These are phyloP conservation scores for Cryptosula pallasiana DNA, from an alignment of 2,888 invertebrate species.

Conservation along the genomic window DNA sequence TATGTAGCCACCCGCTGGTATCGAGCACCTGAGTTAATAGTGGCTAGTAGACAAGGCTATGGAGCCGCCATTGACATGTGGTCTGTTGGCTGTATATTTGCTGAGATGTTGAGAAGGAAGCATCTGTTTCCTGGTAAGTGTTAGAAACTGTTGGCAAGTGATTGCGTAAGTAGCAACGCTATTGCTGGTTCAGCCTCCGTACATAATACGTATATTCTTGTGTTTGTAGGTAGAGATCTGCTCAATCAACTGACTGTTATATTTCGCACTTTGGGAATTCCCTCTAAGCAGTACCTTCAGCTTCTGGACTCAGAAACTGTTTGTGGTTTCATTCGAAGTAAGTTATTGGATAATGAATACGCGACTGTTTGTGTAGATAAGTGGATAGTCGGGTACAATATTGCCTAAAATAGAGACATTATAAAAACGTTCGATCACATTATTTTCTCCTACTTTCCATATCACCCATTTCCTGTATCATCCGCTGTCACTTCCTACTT, in stretches of 20 bases:
- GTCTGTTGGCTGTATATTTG: slow-evolving; percentile 57
- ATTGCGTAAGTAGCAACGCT: too few species aligned
- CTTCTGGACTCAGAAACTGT: slow-evolving; percentile 49
- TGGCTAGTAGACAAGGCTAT: slow-evolving; percentile 51
- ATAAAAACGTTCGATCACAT: too few species aligned
- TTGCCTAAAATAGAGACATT: too few species aligned
- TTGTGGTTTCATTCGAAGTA: slow-evolving; percentile 46
- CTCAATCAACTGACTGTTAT: slow-evolving; percentile 53
- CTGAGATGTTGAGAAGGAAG: slow-evolving; percentile 56
- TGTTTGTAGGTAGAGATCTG: slow-evolving; percentile 44
- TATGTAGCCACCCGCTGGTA: slow-evolving; percentile 56
- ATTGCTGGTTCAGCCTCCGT: too few species aligned
- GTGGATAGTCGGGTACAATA: too few species aligned
- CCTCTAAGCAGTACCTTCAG: slow-evolving; percentile 43
- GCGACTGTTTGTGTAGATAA: too few species aligned
- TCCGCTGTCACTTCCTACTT: too few species aligned
- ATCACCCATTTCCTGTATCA: too few species aligned
- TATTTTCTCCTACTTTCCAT: too few species aligned
- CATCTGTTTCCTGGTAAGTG: slow-evolving; percentile 55
- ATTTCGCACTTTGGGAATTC: slow-evolving; percentile 53
- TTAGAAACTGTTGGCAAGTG: background rate
- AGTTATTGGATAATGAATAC: too few species aligned
- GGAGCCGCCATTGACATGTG: slow-evolving; percentile 56
- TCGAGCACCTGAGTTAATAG: slow-evolving; percentile 55
- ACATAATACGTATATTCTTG: too few species aligned